Conservation (phyloP, 2,113 vertebrate species). For the Indicator indicator region DNA sequence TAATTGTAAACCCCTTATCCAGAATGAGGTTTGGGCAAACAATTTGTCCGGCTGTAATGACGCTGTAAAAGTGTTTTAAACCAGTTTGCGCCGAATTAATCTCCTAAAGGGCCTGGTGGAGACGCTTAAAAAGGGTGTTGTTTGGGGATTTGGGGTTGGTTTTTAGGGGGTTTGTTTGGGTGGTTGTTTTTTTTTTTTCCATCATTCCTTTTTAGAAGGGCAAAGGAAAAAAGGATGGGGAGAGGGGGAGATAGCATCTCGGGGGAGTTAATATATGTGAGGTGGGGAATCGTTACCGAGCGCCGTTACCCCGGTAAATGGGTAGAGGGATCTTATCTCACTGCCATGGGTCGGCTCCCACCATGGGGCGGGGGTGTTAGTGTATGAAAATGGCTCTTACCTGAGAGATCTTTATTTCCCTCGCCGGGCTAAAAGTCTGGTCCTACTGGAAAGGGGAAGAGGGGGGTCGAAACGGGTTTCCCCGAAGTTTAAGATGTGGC, state of each 20-base stretch:
- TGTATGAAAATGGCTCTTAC: conserved; percentile 28
- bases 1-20: conserved; percentile 82
- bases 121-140: not conserved
- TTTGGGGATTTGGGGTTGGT: not conserved
- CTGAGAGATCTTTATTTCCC: conserved; percentile 32
- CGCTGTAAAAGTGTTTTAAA: conserved; percentile 72
- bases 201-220: not conserved
- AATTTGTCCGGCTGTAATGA: conserved; percentile 78
- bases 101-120: conserved; percentile 53
- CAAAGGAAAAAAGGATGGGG: not conserved
- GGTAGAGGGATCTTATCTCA: not conserved
- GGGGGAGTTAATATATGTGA: not conserved
- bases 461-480: not conserved
- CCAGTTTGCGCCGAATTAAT: conserved; percentile 61
- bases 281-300: not conserved
- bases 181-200: too few relatives aligned
- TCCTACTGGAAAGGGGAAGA: not conserved
- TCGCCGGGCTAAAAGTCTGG: conserved; percentile 19
- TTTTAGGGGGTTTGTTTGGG: not conserved
- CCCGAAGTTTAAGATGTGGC: conserved; percentile 27
- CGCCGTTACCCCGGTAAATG: not conserved
- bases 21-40: conserved; percentile 79
- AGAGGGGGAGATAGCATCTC: not conserved
- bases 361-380: not conserved
- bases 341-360: not conserved